Evolutionary conservation across 2,888 invertebrate genomes (phyloP).

Genomic region (Platyscelio sp.): DNA sequence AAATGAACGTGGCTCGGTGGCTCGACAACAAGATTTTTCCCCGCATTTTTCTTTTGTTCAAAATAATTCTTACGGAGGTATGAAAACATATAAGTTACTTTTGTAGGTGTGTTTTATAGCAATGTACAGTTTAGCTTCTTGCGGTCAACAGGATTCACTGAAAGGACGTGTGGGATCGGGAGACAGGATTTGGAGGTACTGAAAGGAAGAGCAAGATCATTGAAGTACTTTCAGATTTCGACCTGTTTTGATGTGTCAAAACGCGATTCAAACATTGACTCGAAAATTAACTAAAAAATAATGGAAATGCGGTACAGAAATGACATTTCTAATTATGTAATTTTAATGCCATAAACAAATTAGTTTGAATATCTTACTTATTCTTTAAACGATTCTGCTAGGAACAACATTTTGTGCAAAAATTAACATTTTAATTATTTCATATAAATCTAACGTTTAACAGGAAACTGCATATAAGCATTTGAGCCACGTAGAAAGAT

Average conservation of each 20-base stretch:
- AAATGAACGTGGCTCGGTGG: not conserved
- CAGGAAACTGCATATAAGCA: too few species aligned
- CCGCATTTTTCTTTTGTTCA: not conserved
- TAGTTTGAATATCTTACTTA: too few species aligned
- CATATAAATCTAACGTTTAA: too few species aligned
- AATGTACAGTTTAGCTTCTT: conserved; percentile 64
- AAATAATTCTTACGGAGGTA: not conserved
- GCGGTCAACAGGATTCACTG: conserved; percentile 34
- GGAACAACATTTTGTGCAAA: too few species aligned
- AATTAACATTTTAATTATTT: too few species aligned
- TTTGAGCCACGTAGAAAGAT: too few species aligned
- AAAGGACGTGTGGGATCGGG: conserved; percentile 11
- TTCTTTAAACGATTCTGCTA: too few species aligned
- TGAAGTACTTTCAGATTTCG: not conserved
- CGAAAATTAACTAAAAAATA: too few species aligned
- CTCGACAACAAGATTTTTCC: conserved; percentile 12
- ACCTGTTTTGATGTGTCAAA: conserved; percentile 16
- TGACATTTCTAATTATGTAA: too few species aligned
- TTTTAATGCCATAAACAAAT: too few species aligned
- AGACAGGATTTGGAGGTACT: not conserved
- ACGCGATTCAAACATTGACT: too few species aligned
- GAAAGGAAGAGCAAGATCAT: conserved; percentile 1
- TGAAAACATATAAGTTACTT: conserved; percentile 42
- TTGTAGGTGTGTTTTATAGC: conserved; percentile 62
- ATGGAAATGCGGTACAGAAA: too few species aligned